These are phyloP conservation scores for Drosophila guanche DNA, from an alignment of 1,140 invertebrate genomes.

Conservation along the genomic window DNA sequence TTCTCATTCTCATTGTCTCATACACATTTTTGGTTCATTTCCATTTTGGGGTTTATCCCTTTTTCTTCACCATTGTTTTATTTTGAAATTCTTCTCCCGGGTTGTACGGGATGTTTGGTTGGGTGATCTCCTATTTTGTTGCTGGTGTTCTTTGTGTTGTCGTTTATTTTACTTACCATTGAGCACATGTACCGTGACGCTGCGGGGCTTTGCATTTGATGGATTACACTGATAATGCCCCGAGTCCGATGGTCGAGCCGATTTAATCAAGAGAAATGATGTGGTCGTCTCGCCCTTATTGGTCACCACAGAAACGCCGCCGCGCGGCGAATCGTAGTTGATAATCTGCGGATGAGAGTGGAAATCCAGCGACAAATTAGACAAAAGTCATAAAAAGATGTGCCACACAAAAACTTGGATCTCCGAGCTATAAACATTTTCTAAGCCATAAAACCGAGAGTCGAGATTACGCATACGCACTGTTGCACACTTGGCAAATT, in stretches of 20 bases:
- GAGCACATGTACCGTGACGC: slow-evolving; percentile 93
- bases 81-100: slow-evolving; percentile 2
- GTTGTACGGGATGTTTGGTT: no score
- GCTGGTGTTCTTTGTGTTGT: slow-evolving; percentile 46
- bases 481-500: slow-evolving; percentile 73
- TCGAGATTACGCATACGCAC: slow-evolving; percentile 76
- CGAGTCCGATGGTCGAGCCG: slow-evolving; percentile 89
- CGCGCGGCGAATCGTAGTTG: slow-evolving; percentile 94
- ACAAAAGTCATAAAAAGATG: slow-evolving; percentile 58
- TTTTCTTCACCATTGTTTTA: slow-evolving; percentile 27
- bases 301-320: slow-evolving; percentile 90
- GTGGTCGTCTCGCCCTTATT: slow-evolving; percentile 91
- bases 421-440: slow-evolving; percentile 57
- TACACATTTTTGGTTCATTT: slow-evolving; percentile 38
- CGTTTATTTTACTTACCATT: slow-evolving; percentile 90
- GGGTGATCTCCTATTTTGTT: slow-evolving; percentile 43
- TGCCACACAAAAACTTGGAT: slow-evolving; percentile 27
- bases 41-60: slow-evolving; percentile 7
- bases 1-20: slow-evolving; percentile 22
- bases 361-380: slow-evolving; percentile 13
- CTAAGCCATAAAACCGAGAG: slow-evolving; percentile 69
- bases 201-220: slow-evolving; percentile 93
- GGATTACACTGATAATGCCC: slow-evolving; percentile 92
- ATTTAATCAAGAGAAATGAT: slow-evolving; percentile 91
- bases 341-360: slow-evolving; percentile 87